Base-by-base conservation (phyloP, 2,888 invertebrate species). In the Drosophila buzzatii region DNA sequence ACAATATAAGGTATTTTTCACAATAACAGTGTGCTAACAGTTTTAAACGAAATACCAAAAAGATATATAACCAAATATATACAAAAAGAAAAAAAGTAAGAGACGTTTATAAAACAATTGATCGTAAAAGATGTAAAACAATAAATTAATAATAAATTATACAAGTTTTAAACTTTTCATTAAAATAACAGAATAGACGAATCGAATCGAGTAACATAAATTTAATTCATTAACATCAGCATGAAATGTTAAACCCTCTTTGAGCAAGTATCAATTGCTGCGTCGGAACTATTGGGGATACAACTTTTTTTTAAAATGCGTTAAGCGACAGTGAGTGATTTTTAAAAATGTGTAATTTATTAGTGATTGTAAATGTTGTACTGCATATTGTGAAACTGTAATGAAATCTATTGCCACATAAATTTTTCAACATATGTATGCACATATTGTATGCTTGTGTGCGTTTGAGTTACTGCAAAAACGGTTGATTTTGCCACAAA, bases 301-400 rank as follows among this genome's bases (percentile, higher is more conserved):
- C 31, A 37, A 75, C 51, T 56, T 64, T 16, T 45, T 51, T 51
- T 49, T 47, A 70, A 65, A 65, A 78, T 78, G 78, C 62, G 71
- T 41, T 78, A 78, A 78, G 49, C 55, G 65, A 45, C 55, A 81
- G 78, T 78, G 62, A 78, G 81, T 78, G 62, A 65, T 61, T 76
- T 44, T 44, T 42, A 16, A 45, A 27, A 41, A 41, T 47, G 35
- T 20, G 35, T 51, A 45, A 55, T 47, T 18, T 58, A 16, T 60
- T 57, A 9, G n/a, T 35, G 6, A 49, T 37, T 49, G 49, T 20
- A 23, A 58, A 52, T 44, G 27, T 14, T 10, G n/a, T 7, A 16
- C 1, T 18, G 44, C 5, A 31, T 42, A 20, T 79, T 16, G n/a
- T 59, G 18, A n/a, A 60, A 39, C 33, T 60, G 12, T 8, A 9